Evolutionary conservation across 2,797 vertebrate species (phyloP), one percentile per base, ranked within the genome.

Genomic region (Morus bassanus): DNA sequence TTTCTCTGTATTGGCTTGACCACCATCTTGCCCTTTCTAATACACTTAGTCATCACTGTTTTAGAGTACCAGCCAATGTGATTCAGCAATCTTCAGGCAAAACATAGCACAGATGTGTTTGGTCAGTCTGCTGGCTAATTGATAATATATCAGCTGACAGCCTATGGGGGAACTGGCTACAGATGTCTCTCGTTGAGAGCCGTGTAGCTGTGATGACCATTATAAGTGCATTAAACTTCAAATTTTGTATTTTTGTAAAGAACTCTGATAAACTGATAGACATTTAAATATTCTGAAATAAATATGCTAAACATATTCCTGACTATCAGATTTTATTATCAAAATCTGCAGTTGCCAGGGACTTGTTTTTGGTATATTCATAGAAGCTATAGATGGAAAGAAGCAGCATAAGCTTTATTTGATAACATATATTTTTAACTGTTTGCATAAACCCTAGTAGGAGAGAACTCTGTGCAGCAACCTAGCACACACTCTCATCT

Each of bases 31-130:
- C 41, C 69, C 39, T 91, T 94, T 86, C 80, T 88, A 77, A 75
- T 56, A 39, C 37, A 78, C 61, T 85, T 80, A 72, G 77, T 93
- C 89, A 94, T 83, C 23, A 60, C 41, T 46, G 63, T 43, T 85
- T 65, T 14, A 70, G 70, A 95, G 59, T 22, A 69, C 31, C 35
- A 75, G 64, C 43, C 48, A 81, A 65, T 11, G 39, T 94, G 96
- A 95, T 91, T 95, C 95, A 96, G 86, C 91, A 93, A n/a, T 77
- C 88, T 95, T 78, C 41, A 79, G 63, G 82, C 48, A 81, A 85
- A 91, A 83, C 28, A 35, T 18, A 75, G 50, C 67, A 85, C 80
- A 96, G 76, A 91, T 73, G 76, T 88, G 74, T 91, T 84, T 84
- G 82, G 90, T 80, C 88, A 84, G 70, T 69, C 69, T 80, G 67